Evolutionary conservation across 35 echinoderm and acorn worm species (phyloP), one percentile per base, ranked within the genome.

Genomic region (Nesometra sesokonis): DNA sequence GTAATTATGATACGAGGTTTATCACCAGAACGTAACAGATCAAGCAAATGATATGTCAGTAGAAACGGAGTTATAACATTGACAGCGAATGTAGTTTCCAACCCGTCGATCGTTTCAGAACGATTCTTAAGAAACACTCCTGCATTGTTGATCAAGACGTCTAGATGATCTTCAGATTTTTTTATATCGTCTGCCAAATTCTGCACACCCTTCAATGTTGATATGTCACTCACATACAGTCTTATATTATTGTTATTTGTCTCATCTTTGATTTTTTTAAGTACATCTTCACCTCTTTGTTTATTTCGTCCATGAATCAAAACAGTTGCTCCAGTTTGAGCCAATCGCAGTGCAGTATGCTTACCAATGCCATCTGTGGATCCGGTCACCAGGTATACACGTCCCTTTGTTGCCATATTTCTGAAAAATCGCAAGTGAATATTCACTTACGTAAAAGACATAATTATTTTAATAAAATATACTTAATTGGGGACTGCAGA

Each of bases 351-450:
- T 47, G 96, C 96, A 17, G 96, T 99, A 84, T 99, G 96, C 81
- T 92, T 94, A 0, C 96, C 96, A 23, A 99, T 99, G 79, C 96
- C 96, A 90, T 94, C 93, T 43, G 96, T 92, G 17, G 96, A 91
- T n/a, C 96, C 96, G 9, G 96, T 99, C 23, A 99, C 90, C 4
- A 99, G 88, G 35, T 87, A 94, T 31, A 86, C 80, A 27, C 90
- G 85, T 30, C 87, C 84, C 34, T 67, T 78, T 89, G 93, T 87
- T n/a, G 35, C 17, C 35, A 81, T 81, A 32, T 81, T 81, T 43
- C 39, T 43, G 39, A 43, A 43, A 43, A 43, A 43, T n/a, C n/a
- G n/a, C n/a, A n/a, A n/a, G n/a, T n/a, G n/a, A n/a, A n/a, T n/a
- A 67, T 17, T 27, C 52, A 67, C 21, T 27, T 17, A n/a, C n/a